Evolutionary conservation across 2,797 vertebrate genomes (phyloP), one percentile per base, ranked within the genome.

Genomic region (Parambassis ranga): DNA sequence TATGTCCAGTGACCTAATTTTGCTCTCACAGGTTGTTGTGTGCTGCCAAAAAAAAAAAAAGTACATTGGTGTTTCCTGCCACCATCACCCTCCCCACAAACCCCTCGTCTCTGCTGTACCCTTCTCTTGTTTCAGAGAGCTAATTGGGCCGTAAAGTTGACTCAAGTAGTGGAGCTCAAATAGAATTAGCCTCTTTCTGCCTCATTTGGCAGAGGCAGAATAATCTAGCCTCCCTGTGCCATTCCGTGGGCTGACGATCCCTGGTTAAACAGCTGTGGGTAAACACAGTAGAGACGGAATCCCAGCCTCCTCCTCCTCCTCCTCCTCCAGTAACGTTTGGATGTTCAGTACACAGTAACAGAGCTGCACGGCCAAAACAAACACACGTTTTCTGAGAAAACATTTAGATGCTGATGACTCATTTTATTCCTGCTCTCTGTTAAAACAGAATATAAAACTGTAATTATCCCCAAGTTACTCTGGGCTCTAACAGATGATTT

Each of bases 81-180:
- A 7, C 6, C 31, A 7, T 44, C 33, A 11, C 47, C 39, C 52
- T 65, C 31, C 31, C 37, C 20, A 43, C 52, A 20, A 4, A 50
- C 32, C 14, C 26, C 39, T 32, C 13, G 28, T 20, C 47, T 44
- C 14, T 22, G 10, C 23, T 44, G 61, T 14, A 14, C 14, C 46
- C 35, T 7, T 35, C 44, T 48, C 44, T 64, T 7, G 3, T 65
- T 53, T 58, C 68, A 62, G 32, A 20, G 36, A 49, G 50, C 43
- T 83, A 77, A 85, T 84, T 77, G 58, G 58, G 71, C 67, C 20
- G 65, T 76, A 69, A 81, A 73, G 81, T 82, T 87, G 75, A 88
- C 79, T 89, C 69, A 72, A 89, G 82, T 80, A 75, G 24, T 60
- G 27, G 55, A 80, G 78, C 76, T 80, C 84, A 86, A 86, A 87